Evolutionary conservation across 2,797 vertebrate species (phyloP), one percentile per base, ranked within the genome.

Genomic region (Molothrus aeneus): DNA sequence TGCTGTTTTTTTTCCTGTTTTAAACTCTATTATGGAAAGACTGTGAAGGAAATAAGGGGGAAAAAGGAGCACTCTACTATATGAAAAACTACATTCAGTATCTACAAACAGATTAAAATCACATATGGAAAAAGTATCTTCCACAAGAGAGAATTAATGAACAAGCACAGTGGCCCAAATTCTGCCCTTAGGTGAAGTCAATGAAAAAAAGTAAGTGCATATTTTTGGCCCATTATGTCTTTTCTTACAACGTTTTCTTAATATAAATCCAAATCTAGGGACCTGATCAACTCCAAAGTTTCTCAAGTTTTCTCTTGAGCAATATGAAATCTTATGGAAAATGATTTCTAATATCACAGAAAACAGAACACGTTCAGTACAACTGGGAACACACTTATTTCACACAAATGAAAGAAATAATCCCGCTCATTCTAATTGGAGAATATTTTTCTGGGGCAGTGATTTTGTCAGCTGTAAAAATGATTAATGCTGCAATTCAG

Each of bases 391-490:
- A 65, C 84, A 59, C 92, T 96, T 92, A 94, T 54, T 96, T 94
- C 93, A 82, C 96, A 92, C 96, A 96, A 95, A 96, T 78, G 92
- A 96, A 97, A 95, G 96, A 93, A 96, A 96, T 94, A 97, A 96
- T 97, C 96, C 83, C 0, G 5, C 60, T 96, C 88, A 48, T 96
- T 95, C 93, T 96, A 96, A 97, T 96, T 95, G 96, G 92, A 96
- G 95, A 95, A 97, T 97, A 96, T 97, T 97, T 97, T 97, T 96
- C 96, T 93, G 92, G 94, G 94, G 96, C 96, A 95, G 92, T 95
- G 96, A 96, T 97, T 97, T 94, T 97, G 95, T 95, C 92, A 94
- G 96, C 88, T 94, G 92, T 96, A 96, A 97, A 97, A 96, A 95
- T 97, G 96, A 96, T 96, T 97, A 97, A 97, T 95, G 83, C 83